A percentile compares a stretch with the other conserved stretches of the same genome.
phyloP scores from a whole-genome alignment of 2,797 vertebrate genomes.

The Graptemys geographica region DNA sequence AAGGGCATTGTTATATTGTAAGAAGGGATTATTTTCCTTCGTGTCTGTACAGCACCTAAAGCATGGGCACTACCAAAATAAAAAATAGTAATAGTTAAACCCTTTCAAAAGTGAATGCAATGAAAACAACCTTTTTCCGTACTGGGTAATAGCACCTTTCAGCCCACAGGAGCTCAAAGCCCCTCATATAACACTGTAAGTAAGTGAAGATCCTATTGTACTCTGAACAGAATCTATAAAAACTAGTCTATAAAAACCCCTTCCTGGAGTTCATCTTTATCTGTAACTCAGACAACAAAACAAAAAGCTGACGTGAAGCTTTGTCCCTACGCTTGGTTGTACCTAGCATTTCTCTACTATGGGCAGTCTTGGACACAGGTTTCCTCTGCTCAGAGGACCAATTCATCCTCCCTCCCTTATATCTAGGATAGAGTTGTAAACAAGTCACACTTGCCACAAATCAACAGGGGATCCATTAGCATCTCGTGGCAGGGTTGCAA shows the following conservation, averaged over 20 bases:
- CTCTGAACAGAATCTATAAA: fast-evolving
- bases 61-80: fast-evolving
- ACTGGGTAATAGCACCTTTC: background rate
- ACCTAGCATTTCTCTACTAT: too few relatives aligned
- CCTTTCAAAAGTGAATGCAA: background rate
- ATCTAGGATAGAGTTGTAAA: too few relatives aligned
- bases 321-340: too few relatives aligned
- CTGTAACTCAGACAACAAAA: too few relatives aligned
- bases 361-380: too few relatives aligned
- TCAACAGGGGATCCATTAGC: too few relatives aligned
- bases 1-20: background rate
- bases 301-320: too few relatives aligned
- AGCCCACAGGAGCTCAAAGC: background rate
- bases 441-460: too few relatives aligned
- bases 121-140: background rate
- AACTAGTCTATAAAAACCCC: background rate
- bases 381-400: too few relatives aligned
- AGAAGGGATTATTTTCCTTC: background rate
- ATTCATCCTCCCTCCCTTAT: too few relatives aligned
- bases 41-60: background rate
- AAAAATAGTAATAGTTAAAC: background rate
- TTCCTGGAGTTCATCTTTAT: background rate
- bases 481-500: too few relatives aligned
- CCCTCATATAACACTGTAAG: background rate
- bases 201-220: background rate